Conservation (phyloP, 2,797 vertebrate species). For the Morus bassanus region DNA sequence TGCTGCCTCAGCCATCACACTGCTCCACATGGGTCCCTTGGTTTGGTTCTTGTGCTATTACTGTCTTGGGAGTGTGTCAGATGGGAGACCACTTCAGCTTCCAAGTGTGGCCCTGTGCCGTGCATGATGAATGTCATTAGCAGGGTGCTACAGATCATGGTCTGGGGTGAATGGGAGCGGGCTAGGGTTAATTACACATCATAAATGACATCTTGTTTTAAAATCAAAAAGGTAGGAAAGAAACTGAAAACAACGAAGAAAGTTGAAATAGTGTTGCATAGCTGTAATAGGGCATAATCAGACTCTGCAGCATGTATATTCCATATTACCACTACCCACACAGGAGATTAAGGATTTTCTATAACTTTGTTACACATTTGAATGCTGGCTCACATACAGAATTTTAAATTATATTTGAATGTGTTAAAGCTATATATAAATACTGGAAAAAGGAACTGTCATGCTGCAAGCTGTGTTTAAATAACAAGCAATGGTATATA, state of each 20-base stretch:
- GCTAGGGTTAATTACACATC: neutral
- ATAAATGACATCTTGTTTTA: neutral
- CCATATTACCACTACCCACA: neutral
- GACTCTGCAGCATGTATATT: neutral
- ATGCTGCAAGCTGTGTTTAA: constrained; percentile 23
- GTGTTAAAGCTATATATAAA: constrained; percentile 17
- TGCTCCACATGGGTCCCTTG: neutral
- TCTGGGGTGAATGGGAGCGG: neutral
- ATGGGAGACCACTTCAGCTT: neutral
- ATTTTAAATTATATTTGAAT: neutral
- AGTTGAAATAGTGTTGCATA: neutral
- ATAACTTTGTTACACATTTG: neutral
- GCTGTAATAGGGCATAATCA: neutral
- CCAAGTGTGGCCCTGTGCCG: neutral
- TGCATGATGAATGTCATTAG: neutral
- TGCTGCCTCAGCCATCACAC: neutral
- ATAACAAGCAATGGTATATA: neutral
- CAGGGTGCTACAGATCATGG: neutral
- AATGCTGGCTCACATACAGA: neutral
- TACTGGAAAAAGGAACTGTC: constrained; percentile 3
- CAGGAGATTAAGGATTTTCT: neutral
- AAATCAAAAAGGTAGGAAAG: neutral
- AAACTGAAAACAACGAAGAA: neutral
- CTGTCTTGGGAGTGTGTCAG: neutral
- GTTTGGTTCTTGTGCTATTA: neutral